phyloP scores from a whole-genome alignment of 2,113 vertebrate species.

The Ciconia maguari region DNA sequence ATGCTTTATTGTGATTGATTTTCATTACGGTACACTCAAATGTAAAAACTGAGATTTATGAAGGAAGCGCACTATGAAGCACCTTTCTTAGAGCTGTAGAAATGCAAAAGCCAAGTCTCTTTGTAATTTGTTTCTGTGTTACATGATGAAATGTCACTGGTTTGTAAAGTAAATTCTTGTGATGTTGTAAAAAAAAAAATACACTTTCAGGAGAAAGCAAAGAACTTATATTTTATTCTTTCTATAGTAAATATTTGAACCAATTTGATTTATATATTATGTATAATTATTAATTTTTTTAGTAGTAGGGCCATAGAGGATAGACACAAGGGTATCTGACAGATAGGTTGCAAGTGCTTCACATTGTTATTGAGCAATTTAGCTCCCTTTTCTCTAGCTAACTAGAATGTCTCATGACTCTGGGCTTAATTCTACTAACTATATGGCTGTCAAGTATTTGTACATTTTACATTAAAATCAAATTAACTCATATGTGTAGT shows the following conservation, averaged over 20 bases:
- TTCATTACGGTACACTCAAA: background rate
- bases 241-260: constrained; percentile 3
- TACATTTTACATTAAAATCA: background rate
- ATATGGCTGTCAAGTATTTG: background rate
- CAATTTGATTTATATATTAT: background rate
- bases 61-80: background rate
- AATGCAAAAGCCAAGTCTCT: background rate
- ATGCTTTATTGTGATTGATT: background rate
- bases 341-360: background rate
- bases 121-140: background rate
- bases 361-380: background rate
- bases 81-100: background rate
- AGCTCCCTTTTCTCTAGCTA: background rate
- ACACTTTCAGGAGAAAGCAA: background rate
- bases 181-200: constrained; percentile 24
- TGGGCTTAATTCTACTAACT: background rate
- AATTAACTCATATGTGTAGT: background rate
- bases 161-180: constrained; percentile 70
- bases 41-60: background rate
- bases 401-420: background rate
- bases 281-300: background rate
- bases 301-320: background rate
- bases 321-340: background rate
- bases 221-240: background rate
- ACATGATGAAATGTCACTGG: constrained; percentile 69